A percentile compares a stretch with the other conserved stretches of the same genome.
Conservation (phyloP, 2,888 invertebrate genomes). For the Alviniconcha strummeri region DNA sequence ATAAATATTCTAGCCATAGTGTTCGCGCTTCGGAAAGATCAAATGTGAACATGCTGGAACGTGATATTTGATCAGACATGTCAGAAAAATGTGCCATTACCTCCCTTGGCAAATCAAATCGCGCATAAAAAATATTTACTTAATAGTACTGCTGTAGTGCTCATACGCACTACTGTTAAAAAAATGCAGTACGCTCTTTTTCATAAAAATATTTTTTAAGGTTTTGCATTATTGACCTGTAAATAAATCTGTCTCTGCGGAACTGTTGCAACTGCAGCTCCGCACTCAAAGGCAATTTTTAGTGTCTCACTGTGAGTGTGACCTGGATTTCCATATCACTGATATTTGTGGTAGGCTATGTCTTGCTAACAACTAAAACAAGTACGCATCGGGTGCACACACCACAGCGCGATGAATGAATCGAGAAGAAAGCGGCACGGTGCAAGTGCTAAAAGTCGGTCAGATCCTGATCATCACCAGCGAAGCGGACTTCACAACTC, state of each 20-base stretch:
- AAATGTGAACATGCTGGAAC: not conserved
- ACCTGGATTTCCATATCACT: conserved; percentile 42
- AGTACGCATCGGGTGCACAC: conserved; percentile 34
- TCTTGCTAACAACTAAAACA: conserved; percentile 38
- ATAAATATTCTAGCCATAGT: no score
- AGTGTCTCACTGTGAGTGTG: conserved; percentile 34
- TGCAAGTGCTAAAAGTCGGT: conserved; percentile 52
- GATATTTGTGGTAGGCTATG: conserved; percentile 47
- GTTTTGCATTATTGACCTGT: not conserved
- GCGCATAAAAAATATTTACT: not conserved
- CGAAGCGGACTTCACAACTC: conserved; percentile 37
- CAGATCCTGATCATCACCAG: conserved; percentile 53
- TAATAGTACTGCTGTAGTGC: no score
- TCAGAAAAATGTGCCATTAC: not conserved
- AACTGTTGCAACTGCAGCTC: conserved; percentile 8
- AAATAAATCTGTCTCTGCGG: conserved; percentile 10
- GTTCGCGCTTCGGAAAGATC: not conserved
- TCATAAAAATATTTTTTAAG: not conserved
- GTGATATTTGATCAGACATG: conserved; percentile 12
- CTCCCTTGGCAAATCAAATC: not conserved
- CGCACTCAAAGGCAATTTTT: conserved; percentile 34
- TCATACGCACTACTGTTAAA: not conserved
- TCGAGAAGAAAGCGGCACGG: conserved; percentile 58
- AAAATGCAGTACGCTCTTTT: not conserved
- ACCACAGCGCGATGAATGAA: conserved; percentile 60